These are phyloP conservation scores for Halictus quadricinctus DNA, from an alignment of 2,888 invertebrate genomes.

Conservation along the genomic window DNA sequence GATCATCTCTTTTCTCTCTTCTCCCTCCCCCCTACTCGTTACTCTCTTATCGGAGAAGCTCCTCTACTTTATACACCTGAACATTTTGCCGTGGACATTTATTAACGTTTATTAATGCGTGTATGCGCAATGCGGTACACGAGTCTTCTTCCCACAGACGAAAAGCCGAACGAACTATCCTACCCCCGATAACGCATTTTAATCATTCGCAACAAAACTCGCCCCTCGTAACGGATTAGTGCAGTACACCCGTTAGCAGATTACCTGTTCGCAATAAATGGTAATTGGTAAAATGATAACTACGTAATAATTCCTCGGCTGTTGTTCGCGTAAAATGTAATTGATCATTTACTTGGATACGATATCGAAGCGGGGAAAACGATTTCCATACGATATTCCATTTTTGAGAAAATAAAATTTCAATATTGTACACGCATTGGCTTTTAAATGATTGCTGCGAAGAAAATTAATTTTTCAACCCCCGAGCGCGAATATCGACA, in stretches of 20 bases:
- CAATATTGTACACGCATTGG: not conserved
- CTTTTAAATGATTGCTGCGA: not conserved
- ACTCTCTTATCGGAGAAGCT: constrained; percentile 15
- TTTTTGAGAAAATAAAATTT: not conserved
- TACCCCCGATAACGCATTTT: not conserved
- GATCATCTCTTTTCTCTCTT: not conserved
- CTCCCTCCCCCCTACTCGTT: not conserved
- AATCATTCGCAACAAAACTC: not conserved
- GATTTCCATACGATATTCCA: not conserved
- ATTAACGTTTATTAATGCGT: not conserved
- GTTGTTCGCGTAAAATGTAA: not conserved
- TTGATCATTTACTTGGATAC: not conserved
- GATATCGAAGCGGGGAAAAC: not conserved
- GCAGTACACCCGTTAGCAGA: not conserved
- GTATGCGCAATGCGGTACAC: constrained; percentile 3
- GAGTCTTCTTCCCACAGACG: not conserved
- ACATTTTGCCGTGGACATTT: not conserved
- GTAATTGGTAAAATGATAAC: not conserved
- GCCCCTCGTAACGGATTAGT: not conserved
- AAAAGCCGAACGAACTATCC: not conserved
- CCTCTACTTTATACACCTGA: not conserved
- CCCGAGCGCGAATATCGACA: not conserved
- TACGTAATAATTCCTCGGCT: not conserved
- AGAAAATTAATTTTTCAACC: not conserved
- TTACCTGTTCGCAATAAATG: not conserved